These are phyloP conservation scores for Urechis unicinctus DNA, from an alignment of 2,888 invertebrate genomes.

Conservation along the genomic window DNA sequence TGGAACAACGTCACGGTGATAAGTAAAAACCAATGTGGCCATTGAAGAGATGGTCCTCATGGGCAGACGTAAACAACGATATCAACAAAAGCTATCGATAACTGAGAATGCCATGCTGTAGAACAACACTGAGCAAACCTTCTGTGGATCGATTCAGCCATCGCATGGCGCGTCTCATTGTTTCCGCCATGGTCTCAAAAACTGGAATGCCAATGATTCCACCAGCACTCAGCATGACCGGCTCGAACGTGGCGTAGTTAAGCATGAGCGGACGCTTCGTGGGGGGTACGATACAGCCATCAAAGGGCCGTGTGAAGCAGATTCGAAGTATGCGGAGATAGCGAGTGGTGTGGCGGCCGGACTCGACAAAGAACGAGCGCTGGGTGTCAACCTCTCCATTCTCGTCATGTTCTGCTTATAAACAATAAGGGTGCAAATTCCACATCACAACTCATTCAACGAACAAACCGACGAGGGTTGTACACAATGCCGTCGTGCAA, in stretches of 20 bases:
- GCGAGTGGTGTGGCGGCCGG: constrained; percentile 23
- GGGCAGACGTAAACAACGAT: no score
- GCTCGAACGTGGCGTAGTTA: constrained; percentile 24
- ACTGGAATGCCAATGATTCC: constrained; percentile 26
- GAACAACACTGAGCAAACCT: no score
- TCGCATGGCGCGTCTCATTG: constrained; percentile 23
- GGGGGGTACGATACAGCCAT: constrained; percentile 3
- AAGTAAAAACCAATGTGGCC: no score
- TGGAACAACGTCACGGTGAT: no score
- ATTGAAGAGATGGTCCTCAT: no score
- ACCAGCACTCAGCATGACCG: constrained; percentile 23
- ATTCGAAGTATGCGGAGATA: constrained; percentile 23
- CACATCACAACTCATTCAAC: background rate
- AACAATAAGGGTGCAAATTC: background rate
- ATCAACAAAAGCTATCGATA: no score
- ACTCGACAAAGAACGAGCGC: constrained; percentile 25
- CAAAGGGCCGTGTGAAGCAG: constrained; percentile 23
- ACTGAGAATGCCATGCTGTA: no score
- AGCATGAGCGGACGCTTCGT: constrained; percentile 1
- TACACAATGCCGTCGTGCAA: background rate
- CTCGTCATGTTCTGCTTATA: background rate
- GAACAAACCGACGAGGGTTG: background rate
- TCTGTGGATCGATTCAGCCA: constrained; percentile 22
- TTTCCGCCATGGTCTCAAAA: constrained; percentile 22
- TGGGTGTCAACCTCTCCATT: constrained; percentile 22